Base-by-base conservation (phyloP, 2,888 invertebrate genomes). In the Caenorhabditis becei region DNA sequence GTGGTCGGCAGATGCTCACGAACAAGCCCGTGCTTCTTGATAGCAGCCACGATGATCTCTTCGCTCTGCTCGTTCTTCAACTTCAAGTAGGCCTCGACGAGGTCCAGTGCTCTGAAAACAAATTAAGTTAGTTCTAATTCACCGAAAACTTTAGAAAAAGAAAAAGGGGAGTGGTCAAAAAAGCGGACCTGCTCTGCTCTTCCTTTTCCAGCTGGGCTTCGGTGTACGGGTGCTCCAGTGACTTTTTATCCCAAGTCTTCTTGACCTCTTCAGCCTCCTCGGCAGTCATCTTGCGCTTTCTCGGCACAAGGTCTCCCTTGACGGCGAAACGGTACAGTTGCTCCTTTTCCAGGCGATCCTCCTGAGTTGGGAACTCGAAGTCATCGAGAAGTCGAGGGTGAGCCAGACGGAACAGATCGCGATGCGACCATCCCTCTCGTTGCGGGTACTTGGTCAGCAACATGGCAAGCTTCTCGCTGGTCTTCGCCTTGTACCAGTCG, bases 1-100 rank as follows among this genome's bases (percentile, higher is more conserved):
- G 93, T 93, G 7, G 94, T 94, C 67, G 95, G 94, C n/a, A 95
- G 93, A 91, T 95, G 94, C 86, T 94, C 94, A 47, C 95, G 92
- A 10, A 93, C 93, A 59, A 94, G 93, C 59, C 84, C 79, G 49
- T 84, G 67, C 16, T 77, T 70, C 61, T 80, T 77, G 59, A 87
- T 83, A 5, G 83, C 82, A 14, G 58, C 77, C 16, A 72, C 81
- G 23, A 85, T 23, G 4, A 69, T 63, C 41, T 75, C 75, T 41
- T 78, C 86, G 23, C 79, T 75, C 23, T 70, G 65, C 35, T 84
- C 81, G 37, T 77, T 49, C 49, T 82, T 83, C 61, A 88, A 44
- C n/a, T 77, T 61, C 16, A 77, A 37, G 62, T 84, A 83, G 37
- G 83, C 56, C 54, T 86, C 79, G 20, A 89, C 81, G 24, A 91